Evolutionary conservation across 2,113 vertebrate species (phyloP).

Genomic region (Xiphophorus hellerii): DNA sequence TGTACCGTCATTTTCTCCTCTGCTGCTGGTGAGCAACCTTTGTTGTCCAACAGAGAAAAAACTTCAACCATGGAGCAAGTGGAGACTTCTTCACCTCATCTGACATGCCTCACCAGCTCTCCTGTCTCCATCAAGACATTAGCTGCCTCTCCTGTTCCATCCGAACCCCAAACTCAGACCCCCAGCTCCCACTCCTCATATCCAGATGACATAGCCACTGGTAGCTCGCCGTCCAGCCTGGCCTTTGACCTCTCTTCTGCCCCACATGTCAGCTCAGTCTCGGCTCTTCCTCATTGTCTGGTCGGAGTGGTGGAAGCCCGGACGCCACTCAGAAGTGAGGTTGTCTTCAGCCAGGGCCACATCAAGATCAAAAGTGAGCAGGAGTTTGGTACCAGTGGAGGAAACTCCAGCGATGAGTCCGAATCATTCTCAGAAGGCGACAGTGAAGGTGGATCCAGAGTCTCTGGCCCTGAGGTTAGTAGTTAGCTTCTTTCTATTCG

Average conservation of each 20-base stretch:
- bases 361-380: slow-evolving; percentile 93
- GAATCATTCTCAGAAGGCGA: slow-evolving; percentile 96
- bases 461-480: slow-evolving; percentile 90
- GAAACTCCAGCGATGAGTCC: slow-evolving; percentile 95
- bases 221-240: slow-evolving; percentile 89
- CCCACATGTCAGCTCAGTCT: slow-evolving; percentile 83
- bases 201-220: slow-evolving; percentile 86
- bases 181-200: slow-evolving; percentile 92
- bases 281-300: slow-evolving; percentile 83
- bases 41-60: slow-evolving; percentile 86
- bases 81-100: slow-evolving; percentile 70
- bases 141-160: slow-evolving; percentile 85
- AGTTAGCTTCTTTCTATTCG: too few species aligned
- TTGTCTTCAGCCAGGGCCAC: slow-evolving; percentile 85
- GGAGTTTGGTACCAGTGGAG: slow-evolving; percentile 84
- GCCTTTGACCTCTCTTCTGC: slow-evolving; percentile 92
- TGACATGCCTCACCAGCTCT: slow-evolving; percentile 85
- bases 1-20: slow-evolving; percentile 95
- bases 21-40: slow-evolving; percentile 84
- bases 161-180: slow-evolving; percentile 88
- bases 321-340: slow-evolving; percentile 79
- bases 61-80: slow-evolving; percentile 45
- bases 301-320: slow-evolving; percentile 80
- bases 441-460: slow-evolving; percentile 93
- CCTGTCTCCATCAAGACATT: slow-evolving; percentile 90